Evolutionary conservation across 2,888 invertebrate genomes (phyloP).

Genomic region (Aspidiotus rigidus): DNA sequence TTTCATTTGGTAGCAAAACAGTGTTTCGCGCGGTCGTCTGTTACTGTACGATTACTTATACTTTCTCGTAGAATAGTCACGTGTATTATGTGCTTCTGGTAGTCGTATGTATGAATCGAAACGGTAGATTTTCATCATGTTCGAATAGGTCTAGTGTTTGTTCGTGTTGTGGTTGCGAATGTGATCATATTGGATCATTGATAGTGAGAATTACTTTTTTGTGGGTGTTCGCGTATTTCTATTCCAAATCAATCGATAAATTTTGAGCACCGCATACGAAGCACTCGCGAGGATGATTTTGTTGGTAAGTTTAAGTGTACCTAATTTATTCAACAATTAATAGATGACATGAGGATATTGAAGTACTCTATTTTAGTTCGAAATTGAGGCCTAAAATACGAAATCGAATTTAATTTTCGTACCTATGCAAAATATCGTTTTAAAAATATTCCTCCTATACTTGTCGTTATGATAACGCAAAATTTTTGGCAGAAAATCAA

Average conservation of each 20-base stretch:
- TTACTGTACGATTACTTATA: background rate
- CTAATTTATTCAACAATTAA: too few relatives aligned
- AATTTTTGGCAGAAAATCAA: too few relatives aligned
- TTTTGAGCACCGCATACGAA: conserved; percentile 6
- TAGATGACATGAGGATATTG: too few relatives aligned
- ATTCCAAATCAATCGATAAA: conserved; percentile 17
- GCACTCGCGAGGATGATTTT: too few relatives aligned
- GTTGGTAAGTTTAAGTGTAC: too few relatives aligned
- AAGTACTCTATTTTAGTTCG: too few relatives aligned
- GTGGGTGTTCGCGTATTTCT: conserved; percentile 19
- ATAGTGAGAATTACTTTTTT: conserved; percentile 13
- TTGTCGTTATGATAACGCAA: too few relatives aligned
- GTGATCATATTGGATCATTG: conserved; percentile 19
- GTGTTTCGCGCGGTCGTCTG: background rate
- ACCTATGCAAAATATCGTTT: too few relatives aligned
- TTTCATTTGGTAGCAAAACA: too few relatives aligned
- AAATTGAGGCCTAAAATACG: too few relatives aligned
- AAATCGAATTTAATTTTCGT: too few relatives aligned
- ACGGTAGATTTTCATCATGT: background rate
- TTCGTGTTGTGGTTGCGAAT: conserved; percentile 5
- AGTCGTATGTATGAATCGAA: conserved; percentile 10
- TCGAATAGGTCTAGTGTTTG: background rate
- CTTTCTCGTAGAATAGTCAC: background rate
- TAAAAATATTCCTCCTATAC: too few relatives aligned
- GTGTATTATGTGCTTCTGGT: background rate